phyloP scores from a whole-genome alignment of 2,888 invertebrate genomes.

The Gibbula magus region DNA sequence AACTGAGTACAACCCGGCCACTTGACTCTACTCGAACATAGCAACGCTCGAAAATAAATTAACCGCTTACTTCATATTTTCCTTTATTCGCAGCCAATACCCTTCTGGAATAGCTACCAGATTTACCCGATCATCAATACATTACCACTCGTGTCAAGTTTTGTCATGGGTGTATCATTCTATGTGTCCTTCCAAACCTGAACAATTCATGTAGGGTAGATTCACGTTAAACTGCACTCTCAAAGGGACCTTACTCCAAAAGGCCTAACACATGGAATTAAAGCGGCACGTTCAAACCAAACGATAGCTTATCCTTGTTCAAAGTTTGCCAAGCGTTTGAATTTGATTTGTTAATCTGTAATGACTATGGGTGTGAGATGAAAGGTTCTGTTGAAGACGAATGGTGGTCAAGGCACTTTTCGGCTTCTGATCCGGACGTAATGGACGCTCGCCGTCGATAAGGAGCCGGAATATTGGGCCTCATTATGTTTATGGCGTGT shows the following conservation, averaged over 20 bases:
- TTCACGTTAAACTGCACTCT: background rate
- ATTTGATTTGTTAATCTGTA: conserved; percentile 11
- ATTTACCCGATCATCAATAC: background rate
- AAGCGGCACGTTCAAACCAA: conserved; percentile 3
- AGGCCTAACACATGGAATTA: background rate
- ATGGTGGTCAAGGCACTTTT: background rate
- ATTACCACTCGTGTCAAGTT: background rate
- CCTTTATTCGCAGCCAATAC: background rate
- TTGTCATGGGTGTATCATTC: background rate
- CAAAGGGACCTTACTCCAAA: background rate
- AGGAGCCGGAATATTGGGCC: background rate
- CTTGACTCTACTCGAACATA: background rate
- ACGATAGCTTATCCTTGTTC: conserved; percentile 6
- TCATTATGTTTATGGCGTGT: background rate
- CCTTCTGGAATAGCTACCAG: conserved; percentile 4
- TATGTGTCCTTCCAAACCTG: background rate
- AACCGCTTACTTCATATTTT: conserved; percentile 5
- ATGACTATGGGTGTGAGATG: background rate
- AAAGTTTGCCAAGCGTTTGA: conserved; percentile 7
- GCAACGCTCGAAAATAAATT: background rate
- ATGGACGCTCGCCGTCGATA: background rate
- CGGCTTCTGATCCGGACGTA: too few species aligned
- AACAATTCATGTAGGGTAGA: background rate
- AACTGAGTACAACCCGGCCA: too few species aligned
- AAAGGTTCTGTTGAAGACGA: background rate